Evolutionary conservation across 1,140 invertebrate genomes (phyloP).

Genomic region (Eriocheir sinensis): DNA sequence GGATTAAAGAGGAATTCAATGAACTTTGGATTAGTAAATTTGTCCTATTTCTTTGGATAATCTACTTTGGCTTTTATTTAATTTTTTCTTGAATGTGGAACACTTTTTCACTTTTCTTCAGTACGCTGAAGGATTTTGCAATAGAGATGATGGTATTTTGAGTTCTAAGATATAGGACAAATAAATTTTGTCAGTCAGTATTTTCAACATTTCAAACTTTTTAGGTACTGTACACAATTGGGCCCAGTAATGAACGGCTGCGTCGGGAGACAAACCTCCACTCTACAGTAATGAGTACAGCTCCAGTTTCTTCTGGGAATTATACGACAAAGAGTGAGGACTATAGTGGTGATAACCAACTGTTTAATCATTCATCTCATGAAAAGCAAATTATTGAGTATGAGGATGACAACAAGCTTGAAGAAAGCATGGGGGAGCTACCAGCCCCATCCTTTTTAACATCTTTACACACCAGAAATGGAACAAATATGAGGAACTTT

Average conservation of each 20-base stretch:
- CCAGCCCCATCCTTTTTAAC: slow-evolving; percentile 73
- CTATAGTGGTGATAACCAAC: not conserved
- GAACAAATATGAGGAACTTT: slow-evolving; percentile 78
- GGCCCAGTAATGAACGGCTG: slow-evolving; percentile 73
- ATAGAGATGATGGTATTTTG: not conserved
- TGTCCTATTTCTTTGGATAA: too few relatives aligned
- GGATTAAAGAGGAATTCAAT: too few relatives aligned
- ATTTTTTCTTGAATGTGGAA: not conserved
- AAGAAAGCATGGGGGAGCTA: slow-evolving; percentile 50
- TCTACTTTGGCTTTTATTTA: not conserved
- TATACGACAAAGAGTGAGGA: not conserved
- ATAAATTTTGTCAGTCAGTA: not conserved
- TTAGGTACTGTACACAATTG: slow-evolving; percentile 81
- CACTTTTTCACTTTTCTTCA: not conserved
- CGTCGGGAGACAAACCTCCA: slow-evolving; percentile 52
- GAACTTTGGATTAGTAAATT: too few relatives aligned
- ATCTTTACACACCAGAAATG: slow-evolving; percentile 70
- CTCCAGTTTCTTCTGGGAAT: not conserved
- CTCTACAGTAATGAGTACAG: not conserved
- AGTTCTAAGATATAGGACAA: not conserved
- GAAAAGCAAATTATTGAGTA: not conserved
- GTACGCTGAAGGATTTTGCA: too few relatives aligned
- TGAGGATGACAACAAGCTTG: not conserved
- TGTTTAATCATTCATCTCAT: not conserved
- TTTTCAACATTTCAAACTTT: not conserved